Percentiles rank a stretch among this genome's conserved stretches.
Evolutionary conservation across 2,888 invertebrate species (phyloP).

Genomic region (Antitype chi): DNA sequence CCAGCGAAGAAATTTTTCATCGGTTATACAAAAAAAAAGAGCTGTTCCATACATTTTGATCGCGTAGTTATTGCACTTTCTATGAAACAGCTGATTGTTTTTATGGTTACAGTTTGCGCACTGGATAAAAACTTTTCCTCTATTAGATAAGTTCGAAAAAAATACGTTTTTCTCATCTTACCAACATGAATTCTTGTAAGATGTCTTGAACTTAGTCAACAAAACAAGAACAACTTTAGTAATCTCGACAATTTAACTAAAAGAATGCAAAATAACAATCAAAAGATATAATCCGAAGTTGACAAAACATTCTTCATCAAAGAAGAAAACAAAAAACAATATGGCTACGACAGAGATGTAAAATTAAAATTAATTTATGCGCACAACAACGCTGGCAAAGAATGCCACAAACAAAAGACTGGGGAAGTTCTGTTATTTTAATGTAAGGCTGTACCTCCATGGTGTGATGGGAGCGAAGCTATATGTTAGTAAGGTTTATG

Average conservation of each 20-base stretch:
- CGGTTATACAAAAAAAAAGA: too few relatives aligned
- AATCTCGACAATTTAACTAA: slow-evolving; percentile 37
- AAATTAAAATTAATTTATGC: slow-evolving; percentile 81
- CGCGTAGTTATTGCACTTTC: too few relatives aligned
- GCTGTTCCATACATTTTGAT: too few relatives aligned
- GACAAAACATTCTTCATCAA: slow-evolving; percentile 74
- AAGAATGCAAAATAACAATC: slow-evolving; percentile 61
- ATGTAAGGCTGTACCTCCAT: slow-evolving; percentile 47
- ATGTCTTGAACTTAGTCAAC: not conserved
- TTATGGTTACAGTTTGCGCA: too few relatives aligned
- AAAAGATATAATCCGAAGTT: slow-evolving; percentile 65
- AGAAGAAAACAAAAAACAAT: slow-evolving; percentile 62
- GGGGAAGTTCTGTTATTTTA: slow-evolving; percentile 73
- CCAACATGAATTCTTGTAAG: not conserved
- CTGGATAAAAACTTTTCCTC: too few relatives aligned
- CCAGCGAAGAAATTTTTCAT: too few relatives aligned
- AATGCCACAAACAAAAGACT: slow-evolving; percentile 83
- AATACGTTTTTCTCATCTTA: not conserved
- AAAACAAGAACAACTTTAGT: not conserved
- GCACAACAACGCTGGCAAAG: slow-evolving; percentile 76
- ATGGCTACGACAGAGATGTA: slow-evolving; percentile 68
- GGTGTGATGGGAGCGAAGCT: not conserved
- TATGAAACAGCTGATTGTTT: too few relatives aligned
- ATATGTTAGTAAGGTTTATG: not conserved
- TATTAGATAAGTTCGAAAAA: not conserved